phyloP scores from a whole-genome alignment of 2,113 vertebrate species.

The Chunga burmeisteri region DNA sequence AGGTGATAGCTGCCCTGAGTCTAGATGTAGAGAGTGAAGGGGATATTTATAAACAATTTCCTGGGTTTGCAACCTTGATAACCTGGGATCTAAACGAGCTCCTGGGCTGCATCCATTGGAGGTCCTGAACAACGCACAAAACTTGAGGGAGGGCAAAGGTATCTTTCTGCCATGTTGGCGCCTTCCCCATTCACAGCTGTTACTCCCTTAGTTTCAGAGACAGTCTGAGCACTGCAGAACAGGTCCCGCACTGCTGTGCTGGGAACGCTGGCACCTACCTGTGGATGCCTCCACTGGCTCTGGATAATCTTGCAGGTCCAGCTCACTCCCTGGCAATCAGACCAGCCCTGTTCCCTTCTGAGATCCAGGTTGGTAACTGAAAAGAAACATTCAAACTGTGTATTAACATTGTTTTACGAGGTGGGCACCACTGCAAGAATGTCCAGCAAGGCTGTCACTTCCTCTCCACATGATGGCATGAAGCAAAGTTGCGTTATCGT shows the following conservation, averaged over 20 bases:
- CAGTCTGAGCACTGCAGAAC: not conserved
- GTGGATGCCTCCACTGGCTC: not conserved
- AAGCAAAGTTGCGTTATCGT: not conserved
- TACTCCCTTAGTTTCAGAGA: not conserved
- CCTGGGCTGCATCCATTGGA: not conserved
- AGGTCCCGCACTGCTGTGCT: not conserved
- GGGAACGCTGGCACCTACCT: not conserved
- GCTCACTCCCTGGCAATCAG: not conserved
- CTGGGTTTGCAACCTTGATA: not conserved
- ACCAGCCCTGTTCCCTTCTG: not conserved
- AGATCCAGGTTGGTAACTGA: not conserved
- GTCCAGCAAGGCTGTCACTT: not conserved
- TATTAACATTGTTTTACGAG: not conserved
- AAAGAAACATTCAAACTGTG: not conserved
- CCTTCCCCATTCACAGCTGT: not conserved
- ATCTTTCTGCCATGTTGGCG: not conserved
- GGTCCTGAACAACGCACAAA: not conserved
- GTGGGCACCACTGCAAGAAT: not conserved
- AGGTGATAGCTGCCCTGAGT: not conserved
- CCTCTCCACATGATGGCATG: not conserved
- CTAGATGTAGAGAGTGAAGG: not conserved
- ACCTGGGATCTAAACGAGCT: not conserved
- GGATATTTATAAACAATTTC: not conserved
- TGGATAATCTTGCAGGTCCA: not conserved
- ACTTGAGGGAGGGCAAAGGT: not conserved